phyloP scores from a whole-genome alignment of 2,888 invertebrate species.

The Eilema sororculum region DNA sequence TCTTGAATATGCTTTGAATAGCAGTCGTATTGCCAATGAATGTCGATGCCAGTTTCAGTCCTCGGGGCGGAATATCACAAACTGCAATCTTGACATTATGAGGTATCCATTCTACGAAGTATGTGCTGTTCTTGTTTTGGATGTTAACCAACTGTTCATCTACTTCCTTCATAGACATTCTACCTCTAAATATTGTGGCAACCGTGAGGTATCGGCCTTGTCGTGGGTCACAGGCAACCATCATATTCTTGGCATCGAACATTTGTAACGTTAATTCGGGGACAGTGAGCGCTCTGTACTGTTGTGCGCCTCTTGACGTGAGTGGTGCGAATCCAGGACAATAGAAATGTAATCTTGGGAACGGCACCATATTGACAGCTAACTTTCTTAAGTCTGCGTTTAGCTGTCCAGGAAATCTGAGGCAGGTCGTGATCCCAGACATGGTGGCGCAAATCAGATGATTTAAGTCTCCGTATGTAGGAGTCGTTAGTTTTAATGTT shows the following conservation, averaged over 20 bases:
- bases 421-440: constrained; percentile 95
- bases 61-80: constrained; percentile 92
- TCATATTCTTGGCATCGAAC: constrained; percentile 91
- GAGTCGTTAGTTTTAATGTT: constrained; percentile 91
- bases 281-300: constrained; percentile 95
- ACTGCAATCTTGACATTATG: constrained; percentile 93
- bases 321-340: constrained; percentile 89
- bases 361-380: constrained; percentile 88
- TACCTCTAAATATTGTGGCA: constrained; percentile 95
- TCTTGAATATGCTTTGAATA: constrained; percentile 94
- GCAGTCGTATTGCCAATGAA: constrained; percentile 96
- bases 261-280: constrained; percentile 92
- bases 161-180: constrained; percentile 98
- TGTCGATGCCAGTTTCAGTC: constrained; percentile 94
- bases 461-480: constrained; percentile 93
- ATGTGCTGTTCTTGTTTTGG: constrained; percentile 92
- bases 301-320: constrained; percentile 93
- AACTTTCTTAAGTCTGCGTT: constrained; percentile 81
- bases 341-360: constrained; percentile 88
- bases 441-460: constrained; percentile 94
- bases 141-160: constrained; percentile 93
- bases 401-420: constrained; percentile 88
- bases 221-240: constrained; percentile 97
- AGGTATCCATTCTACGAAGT: constrained; percentile 94
- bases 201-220: constrained; percentile 96